phyloP scores from a whole-genome alignment of 2,888 invertebrate genomes.

The Sussaba pulchella region DNA sequence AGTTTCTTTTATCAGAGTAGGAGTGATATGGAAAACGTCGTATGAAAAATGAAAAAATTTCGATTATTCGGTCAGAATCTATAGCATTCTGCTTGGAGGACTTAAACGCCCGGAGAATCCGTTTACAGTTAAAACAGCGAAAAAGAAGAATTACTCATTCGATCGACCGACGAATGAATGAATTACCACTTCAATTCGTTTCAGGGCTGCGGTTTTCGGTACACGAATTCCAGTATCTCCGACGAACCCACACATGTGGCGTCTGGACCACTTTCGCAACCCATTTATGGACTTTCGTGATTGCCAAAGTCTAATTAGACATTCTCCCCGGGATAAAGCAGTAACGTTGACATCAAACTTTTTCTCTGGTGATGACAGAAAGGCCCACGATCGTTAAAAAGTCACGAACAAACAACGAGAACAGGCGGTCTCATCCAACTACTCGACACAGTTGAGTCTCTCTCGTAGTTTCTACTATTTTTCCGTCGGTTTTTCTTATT shows the following conservation, averaged over 20 bases:
- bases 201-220: background rate
- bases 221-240: background rate
- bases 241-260: background rate
- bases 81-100: too few relatives aligned
- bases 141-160: conserved; percentile 13
- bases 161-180: background rate
- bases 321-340: conserved; percentile 47
- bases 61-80: too few relatives aligned
- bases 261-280: background rate
- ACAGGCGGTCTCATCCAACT: conserved; percentile 3
- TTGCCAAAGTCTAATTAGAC: conserved; percentile 45
- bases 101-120: too few relatives aligned
- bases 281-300: conserved; percentile 17
- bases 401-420: background rate
- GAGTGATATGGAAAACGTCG: too few relatives aligned
- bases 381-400: background rate
- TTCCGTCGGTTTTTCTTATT: conserved; percentile 35
- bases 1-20: too few relatives aligned
- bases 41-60: too few relatives aligned
- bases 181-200: background rate
- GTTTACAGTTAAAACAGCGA: too few relatives aligned
- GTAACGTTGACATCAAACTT: conserved; percentile 2
- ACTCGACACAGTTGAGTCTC: conserved; percentile 7
- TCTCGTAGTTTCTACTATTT: background rate
- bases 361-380: background rate